These are phyloP conservation scores for Eulemur rufifrons DNA, from an alignment of 2,113 vertebrate species.

Conservation along the genomic window DNA sequence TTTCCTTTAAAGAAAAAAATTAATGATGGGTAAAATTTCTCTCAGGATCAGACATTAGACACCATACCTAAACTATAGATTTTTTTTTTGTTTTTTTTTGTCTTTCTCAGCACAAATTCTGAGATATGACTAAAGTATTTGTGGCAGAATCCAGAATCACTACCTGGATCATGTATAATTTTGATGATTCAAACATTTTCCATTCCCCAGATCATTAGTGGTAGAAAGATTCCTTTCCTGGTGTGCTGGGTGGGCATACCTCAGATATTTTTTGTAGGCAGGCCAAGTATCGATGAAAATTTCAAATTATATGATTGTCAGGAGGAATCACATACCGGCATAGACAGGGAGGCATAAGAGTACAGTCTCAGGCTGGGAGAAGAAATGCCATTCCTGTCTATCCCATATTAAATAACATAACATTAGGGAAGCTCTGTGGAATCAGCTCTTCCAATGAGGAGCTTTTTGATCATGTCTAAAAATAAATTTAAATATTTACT, in stretches of 20 bases:
- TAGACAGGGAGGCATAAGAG: not conserved
- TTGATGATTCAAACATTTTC: not conserved
- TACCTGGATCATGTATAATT: not conserved
- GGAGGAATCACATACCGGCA: not conserved
- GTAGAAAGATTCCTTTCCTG: not conserved
- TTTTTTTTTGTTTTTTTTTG: not conserved
- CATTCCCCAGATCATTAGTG: not conserved
- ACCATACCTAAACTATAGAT: not conserved
- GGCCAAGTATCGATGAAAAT: not conserved
- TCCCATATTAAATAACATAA: not conserved
- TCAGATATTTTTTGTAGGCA: not conserved
- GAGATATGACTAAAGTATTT: not conserved
- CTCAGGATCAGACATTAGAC: conserved; percentile 18
- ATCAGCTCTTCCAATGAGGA: not conserved
- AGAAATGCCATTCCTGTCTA: not conserved
- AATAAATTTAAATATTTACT: not conserved
- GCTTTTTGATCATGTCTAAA: not conserved
- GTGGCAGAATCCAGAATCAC: not conserved
- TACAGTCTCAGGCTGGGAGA: not conserved
- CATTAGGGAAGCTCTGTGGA: not conserved
- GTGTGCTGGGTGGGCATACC: not conserved
- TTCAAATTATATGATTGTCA: not conserved
- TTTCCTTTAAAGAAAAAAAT: not conserved
- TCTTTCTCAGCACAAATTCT: not conserved
- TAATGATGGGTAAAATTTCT: not conserved